These are phyloP conservation scores for Corythoichthys haematopterus DNA, from an alignment of 2,113 vertebrate genomes.

Conservation along the genomic window DNA sequence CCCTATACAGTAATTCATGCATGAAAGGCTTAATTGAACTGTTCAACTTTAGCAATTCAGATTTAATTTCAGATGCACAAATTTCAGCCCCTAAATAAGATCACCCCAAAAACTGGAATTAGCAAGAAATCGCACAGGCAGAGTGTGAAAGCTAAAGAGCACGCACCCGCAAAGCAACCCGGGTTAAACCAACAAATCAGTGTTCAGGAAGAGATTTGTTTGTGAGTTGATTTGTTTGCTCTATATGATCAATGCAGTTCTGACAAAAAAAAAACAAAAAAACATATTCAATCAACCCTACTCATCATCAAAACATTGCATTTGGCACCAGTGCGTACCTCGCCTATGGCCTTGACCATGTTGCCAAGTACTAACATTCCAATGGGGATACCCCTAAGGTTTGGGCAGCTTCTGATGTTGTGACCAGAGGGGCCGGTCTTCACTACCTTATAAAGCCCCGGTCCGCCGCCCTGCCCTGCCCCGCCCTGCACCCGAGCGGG, in stretches of 20 bases:
- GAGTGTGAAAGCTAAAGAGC: conserved; percentile 46
- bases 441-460: conserved; percentile 99
- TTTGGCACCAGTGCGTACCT: conserved; percentile 89
- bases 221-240: neutral
- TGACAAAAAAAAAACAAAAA: neutral
- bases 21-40: too few species aligned
- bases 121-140: conserved; percentile 36
- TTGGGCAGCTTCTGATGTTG: conserved; percentile 99
- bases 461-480: conserved; percentile 89
- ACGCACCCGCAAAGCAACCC: conserved; percentile 47
- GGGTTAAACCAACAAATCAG: conserved; percentile 27
- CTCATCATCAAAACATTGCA: conserved; percentile 78
- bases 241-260: conserved; percentile 12
- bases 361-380: conserved; percentile 99
- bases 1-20: too few species aligned
- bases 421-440: conserved; percentile 99
- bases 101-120: conserved; percentile 43
- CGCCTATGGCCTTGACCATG: conserved; percentile 99
- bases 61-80: too few species aligned
- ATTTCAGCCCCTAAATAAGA: conserved; percentile 13
- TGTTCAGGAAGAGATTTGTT: neutral
- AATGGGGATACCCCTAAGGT: conserved; percentile 99
- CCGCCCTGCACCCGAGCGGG: conserved; percentile 83
- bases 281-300: conserved; percentile 75
- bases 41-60: too few species aligned